Conservation (phyloP, 1,140 invertebrate species). For the Drosophila lacertosa region DNA sequence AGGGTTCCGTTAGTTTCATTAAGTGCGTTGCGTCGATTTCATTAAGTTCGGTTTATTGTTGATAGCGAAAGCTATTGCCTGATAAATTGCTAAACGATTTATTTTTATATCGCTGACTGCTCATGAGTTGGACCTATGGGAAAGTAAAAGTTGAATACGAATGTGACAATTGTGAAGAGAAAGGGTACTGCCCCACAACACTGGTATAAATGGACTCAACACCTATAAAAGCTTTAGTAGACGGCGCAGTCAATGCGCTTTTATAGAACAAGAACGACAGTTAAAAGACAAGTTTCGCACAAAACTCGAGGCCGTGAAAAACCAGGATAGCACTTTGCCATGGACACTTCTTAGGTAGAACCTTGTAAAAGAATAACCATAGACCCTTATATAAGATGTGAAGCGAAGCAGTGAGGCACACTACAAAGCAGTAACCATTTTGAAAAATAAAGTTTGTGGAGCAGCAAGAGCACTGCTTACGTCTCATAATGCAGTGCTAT, state of each 20-base stretch:
- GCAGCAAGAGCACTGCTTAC: neutral
- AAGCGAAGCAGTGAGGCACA: neutral
- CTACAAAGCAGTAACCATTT: neutral
- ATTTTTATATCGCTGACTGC: neutral
- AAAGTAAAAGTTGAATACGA: neutral
- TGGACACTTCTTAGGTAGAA: no score
- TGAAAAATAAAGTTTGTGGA: neutral
- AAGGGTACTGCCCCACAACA: neutral
- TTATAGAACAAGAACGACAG: slow-evolving; percentile 1
- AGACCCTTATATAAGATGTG: no score
- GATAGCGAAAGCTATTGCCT: no score
- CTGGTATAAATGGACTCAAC: slow-evolving; percentile 1
- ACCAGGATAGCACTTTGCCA: neutral
- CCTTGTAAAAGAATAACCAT: slow-evolving; percentile 11
- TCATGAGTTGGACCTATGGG: neutral
- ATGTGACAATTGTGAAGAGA: slow-evolving; percentile 10
- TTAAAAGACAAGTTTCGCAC: no score
- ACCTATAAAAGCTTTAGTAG: slow-evolving; percentile 20
- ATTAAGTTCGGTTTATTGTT: no score
- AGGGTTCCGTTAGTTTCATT: no score
- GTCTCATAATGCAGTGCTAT: neutral
- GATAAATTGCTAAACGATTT: no score
- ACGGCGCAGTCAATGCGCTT: slow-evolving; percentile 11
- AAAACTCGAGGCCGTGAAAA: no score
- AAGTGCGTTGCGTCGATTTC: no score